phyloP scores from a whole-genome alignment of 2,888 invertebrate species.

The Steinernema hermaphroditum region DNA sequence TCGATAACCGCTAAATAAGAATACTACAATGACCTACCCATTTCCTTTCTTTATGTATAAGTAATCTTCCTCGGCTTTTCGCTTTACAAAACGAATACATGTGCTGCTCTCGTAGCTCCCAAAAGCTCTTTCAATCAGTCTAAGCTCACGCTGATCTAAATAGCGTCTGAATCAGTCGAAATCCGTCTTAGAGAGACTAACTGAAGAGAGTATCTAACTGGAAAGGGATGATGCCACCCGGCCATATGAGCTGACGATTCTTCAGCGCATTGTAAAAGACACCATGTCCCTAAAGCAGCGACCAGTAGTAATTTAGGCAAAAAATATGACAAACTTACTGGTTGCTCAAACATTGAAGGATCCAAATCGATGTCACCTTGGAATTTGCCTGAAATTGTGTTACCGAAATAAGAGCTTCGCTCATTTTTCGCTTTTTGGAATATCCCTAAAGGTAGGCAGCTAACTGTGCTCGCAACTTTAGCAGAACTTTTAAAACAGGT shows the following conservation, averaged over 20 bases:
- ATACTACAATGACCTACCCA: conserved; percentile 52
- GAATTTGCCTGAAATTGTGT: conserved; percentile 58
- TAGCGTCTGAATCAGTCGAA: conserved; percentile 23
- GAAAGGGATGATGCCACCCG: conserved; percentile 60
- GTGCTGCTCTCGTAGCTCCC: conserved; percentile 61
- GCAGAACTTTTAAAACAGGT: too few species aligned
- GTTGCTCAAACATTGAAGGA: conserved; percentile 5
- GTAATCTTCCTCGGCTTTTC: conserved; percentile 65
- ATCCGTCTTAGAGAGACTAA: conserved; percentile 43
- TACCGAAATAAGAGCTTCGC: background rate
- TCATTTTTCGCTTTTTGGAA: too few species aligned
- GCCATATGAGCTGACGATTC: conserved; percentile 62
- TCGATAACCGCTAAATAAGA: too few species aligned
- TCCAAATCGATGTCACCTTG: conserved; percentile 66
- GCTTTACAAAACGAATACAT: conserved; percentile 67
- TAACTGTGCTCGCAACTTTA: too few species aligned
- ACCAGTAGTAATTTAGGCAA: too few species aligned
- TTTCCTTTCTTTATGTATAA: conserved; percentile 65
- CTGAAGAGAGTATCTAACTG: conserved; percentile 64
- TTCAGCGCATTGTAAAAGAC: conserved; percentile 62
- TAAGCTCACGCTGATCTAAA: conserved; percentile 57
- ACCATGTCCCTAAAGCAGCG: conserved; percentile 50
- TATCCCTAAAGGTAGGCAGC: too few species aligned
- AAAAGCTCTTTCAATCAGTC: conserved; percentile 61
- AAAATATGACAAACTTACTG: too few species aligned